Conservation (phyloP, 2,797 vertebrate genomes). For the Syndactyla subalaris region DNA sequence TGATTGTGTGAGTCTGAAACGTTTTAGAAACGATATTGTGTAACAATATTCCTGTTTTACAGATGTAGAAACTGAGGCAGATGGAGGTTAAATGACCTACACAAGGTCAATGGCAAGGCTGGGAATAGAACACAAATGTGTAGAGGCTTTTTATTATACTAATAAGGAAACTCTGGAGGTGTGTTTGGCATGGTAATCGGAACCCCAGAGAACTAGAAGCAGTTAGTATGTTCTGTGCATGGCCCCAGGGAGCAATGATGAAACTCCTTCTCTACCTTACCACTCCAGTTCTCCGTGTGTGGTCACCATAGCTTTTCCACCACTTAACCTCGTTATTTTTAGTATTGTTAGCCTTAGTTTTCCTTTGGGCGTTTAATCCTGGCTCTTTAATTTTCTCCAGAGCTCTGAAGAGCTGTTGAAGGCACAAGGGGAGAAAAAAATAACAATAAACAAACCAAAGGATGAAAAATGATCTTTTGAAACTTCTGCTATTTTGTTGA, state of each 20-base stretch:
- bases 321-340: slow-evolving; percentile 56
- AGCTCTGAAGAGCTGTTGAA: slow-evolving; percentile 59
- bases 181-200: slow-evolving; percentile 70
- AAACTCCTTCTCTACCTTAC: slow-evolving; percentile 71
- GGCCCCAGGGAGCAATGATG: slow-evolving; percentile 77
- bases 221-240: slow-evolving; percentile 30
- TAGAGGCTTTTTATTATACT: slow-evolving; percentile 73
- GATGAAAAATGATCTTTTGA: slow-evolving; percentile 44
- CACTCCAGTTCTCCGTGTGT: slow-evolving; percentile 31
- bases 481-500: slow-evolving; percentile 36
- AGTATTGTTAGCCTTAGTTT: slow-evolving; percentile 44
- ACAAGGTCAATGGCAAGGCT: slow-evolving; percentile 68
- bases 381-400: slow-evolving; percentile 69
- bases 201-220: slow-evolving; percentile 62
- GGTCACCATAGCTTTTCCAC: slow-evolving; percentile 32
- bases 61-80: slow-evolving; percentile 64
- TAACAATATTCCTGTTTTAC: neutral
- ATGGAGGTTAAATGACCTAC: slow-evolving; percentile 63
- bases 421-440: slow-evolving; percentile 16
- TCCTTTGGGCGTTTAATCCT: slow-evolving; percentile 73
- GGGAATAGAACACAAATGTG: slow-evolving; percentile 66
- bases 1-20: neutral
- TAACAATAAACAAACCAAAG: slow-evolving; percentile 16
- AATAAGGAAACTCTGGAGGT: slow-evolving; percentile 70
- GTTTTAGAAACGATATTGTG: neutral